Conservation (phyloP, 2,113 vertebrate species). For the Lagopus leucura region DNA sequence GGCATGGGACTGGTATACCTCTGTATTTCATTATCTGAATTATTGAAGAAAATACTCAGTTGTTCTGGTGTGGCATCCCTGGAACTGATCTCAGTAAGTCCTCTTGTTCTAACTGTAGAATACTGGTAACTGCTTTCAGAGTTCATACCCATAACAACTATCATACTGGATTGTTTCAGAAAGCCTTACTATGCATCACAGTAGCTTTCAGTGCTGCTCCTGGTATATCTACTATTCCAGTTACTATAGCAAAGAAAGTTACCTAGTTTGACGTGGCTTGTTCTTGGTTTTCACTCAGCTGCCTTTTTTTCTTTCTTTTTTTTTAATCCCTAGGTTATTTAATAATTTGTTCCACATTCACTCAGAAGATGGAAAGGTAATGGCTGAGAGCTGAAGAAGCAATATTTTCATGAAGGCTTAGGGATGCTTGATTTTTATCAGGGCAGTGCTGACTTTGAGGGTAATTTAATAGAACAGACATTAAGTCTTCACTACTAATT, state of each 20-base stretch:
- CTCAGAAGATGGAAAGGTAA: background rate
- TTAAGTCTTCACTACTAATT: slow-evolving; percentile 41
- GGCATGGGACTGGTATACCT: background rate
- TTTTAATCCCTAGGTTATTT: background rate
- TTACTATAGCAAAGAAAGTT: background rate
- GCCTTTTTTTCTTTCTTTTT: background rate
- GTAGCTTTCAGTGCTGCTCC: background rate
- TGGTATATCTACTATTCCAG: background rate
- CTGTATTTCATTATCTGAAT: background rate
- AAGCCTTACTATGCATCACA: background rate
- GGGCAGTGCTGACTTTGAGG: slow-evolving; percentile 3
- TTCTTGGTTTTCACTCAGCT: slow-evolving; percentile 10
- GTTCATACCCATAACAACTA: background rate
- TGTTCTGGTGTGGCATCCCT: background rate
- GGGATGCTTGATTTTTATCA: slow-evolving; percentile 47
- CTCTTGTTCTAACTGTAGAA: background rate
- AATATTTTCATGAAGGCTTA: slow-evolving; percentile 2
- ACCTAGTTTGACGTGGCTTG: background rate
- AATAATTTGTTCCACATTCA: background rate
- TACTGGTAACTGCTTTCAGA: background rate
- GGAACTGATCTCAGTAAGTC: background rate
- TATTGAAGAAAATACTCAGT: background rate
- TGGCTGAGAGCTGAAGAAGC: background rate
- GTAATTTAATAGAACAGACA: slow-evolving; percentile 43
- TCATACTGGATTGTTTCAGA: background rate